phyloP scores from a whole-genome alignment of 2,888 invertebrate species.

The Xanthorhoe spadicearia region DNA sequence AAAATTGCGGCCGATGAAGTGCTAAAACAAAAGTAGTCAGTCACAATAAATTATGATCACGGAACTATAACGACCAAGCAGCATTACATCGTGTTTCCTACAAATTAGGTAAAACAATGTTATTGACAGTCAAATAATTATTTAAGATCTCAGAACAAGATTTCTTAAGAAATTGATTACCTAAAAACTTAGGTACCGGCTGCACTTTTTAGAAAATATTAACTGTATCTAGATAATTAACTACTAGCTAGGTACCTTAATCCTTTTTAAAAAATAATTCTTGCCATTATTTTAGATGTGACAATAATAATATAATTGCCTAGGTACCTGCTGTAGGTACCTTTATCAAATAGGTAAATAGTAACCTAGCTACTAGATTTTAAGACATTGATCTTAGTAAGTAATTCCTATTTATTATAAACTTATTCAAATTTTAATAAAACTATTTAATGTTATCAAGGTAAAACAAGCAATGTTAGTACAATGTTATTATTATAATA shows the following conservation, averaged over 20 bases:
- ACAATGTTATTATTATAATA: conserved; percentile 5
- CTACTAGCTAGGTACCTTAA: not conserved
- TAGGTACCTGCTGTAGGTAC: not conserved
- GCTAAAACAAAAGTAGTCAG: conserved; percentile 57
- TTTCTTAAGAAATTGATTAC: no score
- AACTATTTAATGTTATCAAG: conserved; percentile 1
- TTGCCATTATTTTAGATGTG: conserved; percentile 16
- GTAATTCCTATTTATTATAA: conserved; percentile 3
- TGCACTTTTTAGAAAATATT: not conserved
- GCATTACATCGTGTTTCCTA: not conserved
- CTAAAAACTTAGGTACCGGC: not conserved
- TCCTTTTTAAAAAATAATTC: conserved; percentile 10
- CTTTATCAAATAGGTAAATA: not conserved
- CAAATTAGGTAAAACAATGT: not conserved
- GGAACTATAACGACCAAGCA: conserved; percentile 5
- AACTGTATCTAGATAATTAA: not conserved
- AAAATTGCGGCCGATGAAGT: conserved; percentile 89
- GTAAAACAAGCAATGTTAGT: conserved; percentile 1
- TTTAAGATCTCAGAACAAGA: no score
- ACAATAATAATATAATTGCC: conserved; percentile 5
- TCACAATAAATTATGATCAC: conserved; percentile 6
- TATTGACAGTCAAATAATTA: not conserved
- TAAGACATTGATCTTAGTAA: not conserved
- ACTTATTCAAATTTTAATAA: not conserved
- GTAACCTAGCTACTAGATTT: not conserved